Percentiles rank a stretch among this genome's conserved stretches.
These are phyloP conservation scores for Platorchestia sp. DNA, from an alignment of 1,140 invertebrate genomes.

Conservation along the genomic window DNA sequence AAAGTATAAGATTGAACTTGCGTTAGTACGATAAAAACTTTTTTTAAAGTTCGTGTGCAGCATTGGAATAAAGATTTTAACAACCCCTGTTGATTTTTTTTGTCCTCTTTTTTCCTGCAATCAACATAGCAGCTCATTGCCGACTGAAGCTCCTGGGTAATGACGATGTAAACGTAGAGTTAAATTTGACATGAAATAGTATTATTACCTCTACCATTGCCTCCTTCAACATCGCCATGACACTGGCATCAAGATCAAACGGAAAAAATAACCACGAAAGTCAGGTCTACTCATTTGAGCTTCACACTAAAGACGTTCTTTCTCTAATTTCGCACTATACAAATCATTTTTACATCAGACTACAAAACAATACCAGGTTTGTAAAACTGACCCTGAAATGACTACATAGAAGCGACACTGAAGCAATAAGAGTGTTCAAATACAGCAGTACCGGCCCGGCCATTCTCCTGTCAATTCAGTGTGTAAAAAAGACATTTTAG, in stretches of 20 bases:
- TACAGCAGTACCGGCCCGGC: background rate
- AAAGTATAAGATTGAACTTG: background rate
- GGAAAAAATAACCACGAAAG: background rate
- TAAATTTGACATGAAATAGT: background rate
- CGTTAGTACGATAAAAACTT: background rate
- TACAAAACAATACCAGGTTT: background rate
- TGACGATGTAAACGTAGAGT: background rate
- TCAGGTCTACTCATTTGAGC: too few relatives aligned
- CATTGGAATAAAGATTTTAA: constrained; percentile 44
- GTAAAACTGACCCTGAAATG: too few relatives aligned
- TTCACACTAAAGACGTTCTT: too few relatives aligned
- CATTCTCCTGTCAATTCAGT: background rate
- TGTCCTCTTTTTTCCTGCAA: background rate
- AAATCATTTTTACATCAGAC: too few relatives aligned
- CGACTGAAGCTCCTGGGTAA: background rate
- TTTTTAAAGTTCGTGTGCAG: constrained; percentile 22
- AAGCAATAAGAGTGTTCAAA: background rate
- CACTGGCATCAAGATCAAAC: background rate
- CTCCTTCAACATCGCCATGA: background rate
- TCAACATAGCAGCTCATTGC: background rate
- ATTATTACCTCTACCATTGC: background rate
- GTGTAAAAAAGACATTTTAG: background rate
- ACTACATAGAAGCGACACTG: background rate
- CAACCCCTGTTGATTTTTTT: background rate
- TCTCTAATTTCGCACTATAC: too few relatives aligned